These are phyloP conservation scores for Peromyscus californicus DNA, from an alignment of 2,113 vertebrate species.

Conservation along the genomic window DNA sequence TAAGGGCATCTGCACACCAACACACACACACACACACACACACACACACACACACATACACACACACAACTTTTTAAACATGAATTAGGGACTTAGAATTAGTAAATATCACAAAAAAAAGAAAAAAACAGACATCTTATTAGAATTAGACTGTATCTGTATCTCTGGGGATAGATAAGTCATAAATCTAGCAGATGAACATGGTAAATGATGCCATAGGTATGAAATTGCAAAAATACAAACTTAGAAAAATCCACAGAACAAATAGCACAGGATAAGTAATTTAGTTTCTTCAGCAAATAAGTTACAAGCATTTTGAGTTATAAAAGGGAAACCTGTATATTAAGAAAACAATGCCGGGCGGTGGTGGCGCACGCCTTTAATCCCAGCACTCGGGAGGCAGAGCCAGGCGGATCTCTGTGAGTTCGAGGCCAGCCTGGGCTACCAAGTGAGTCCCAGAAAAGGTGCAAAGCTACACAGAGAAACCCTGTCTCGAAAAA, in stretches of 20 bases:
- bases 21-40: neutral
- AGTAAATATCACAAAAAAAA: conserved; percentile 16
- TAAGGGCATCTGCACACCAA: neutral
- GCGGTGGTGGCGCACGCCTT: too few relatives aligned
- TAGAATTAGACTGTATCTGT: conserved; percentile 30
- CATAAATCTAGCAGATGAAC: neutral
- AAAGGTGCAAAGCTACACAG: too few relatives aligned
- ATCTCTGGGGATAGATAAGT: neutral
- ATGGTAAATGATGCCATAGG: neutral
- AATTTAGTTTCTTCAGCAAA: conserved; percentile 42
- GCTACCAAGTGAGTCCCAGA: too few relatives aligned
- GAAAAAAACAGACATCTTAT: neutral
- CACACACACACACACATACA: neutral
- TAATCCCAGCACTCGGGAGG: too few relatives aligned
- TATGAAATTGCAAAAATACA: conserved; percentile 13
- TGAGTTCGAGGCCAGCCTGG: too few relatives aligned
- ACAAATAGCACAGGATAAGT: neutral
- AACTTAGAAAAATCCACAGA: conserved; percentile 1
- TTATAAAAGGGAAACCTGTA: neutral
- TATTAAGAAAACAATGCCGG: conserved; percentile 7
- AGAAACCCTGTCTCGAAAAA: too few relatives aligned
- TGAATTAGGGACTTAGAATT: neutral
- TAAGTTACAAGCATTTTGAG: conserved; percentile 52
- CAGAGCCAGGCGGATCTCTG: too few relatives aligned
- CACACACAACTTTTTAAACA: neutral